phyloP scores from a whole-genome alignment of 2,797 vertebrate genomes.

The Propithecus perrieri region DNA sequence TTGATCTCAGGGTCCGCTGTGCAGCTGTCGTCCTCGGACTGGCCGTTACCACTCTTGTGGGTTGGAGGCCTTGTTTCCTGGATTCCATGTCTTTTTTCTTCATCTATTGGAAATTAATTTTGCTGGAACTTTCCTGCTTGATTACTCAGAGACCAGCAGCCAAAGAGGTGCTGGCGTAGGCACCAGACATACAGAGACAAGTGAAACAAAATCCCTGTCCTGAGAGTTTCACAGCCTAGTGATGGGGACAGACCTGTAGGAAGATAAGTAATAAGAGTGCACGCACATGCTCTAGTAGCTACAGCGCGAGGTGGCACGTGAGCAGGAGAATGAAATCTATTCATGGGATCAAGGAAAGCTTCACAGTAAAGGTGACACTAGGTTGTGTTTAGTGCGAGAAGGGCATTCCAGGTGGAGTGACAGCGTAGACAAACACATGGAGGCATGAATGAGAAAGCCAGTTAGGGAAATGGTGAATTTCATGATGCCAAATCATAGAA shows the following conservation, averaged over 20 bases:
- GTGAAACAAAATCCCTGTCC: not conserved
- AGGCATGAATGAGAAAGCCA: not conserved
- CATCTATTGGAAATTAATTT: not conserved
- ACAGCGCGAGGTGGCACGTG: not conserved
- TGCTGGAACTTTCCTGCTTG: not conserved
- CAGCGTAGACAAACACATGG: rapidly evolving
- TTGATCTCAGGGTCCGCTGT: not conserved
- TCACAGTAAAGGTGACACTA: not conserved
- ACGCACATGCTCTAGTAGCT: not conserved
- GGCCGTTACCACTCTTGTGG: not conserved
- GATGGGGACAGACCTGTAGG: not conserved
- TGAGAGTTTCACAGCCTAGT: not conserved
- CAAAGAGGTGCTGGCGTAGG: not conserved
- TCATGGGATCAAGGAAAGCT: not conserved
- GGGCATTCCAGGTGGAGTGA: not conserved
- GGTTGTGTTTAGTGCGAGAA: not conserved
- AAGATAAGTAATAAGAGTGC: not conserved
- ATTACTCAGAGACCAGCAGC: not conserved
- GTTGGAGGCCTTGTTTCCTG: not conserved
- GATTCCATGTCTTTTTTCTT: not conserved
- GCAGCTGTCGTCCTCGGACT: not conserved
- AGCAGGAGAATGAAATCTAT: not conserved
- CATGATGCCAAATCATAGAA: not conserved
- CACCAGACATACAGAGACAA: not conserved
- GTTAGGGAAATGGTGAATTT: not conserved